These are phyloP conservation scores for Tetramorium parvispinum DNA, from an alignment of 1,140 invertebrate genomes.

Conservation along the genomic window DNA sequence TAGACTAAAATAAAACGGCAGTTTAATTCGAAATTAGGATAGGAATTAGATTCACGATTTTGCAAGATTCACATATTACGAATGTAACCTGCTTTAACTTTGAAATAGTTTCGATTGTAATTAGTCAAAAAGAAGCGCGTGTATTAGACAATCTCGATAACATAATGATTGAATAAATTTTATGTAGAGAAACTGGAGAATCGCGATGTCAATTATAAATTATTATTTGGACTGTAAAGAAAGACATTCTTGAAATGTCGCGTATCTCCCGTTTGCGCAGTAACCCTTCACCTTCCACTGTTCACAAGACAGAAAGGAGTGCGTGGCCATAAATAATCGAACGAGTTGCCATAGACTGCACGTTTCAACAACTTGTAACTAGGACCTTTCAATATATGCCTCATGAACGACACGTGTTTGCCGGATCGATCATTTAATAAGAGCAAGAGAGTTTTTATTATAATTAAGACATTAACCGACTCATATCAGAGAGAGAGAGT, in stretches of 20 bases:
- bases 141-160: not conserved
- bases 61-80: not conserved
- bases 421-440: constrained; percentile 28
- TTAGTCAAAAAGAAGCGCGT: not conserved
- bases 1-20: not conserved
- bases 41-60: not conserved
- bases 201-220: not conserved
- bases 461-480: not conserved
- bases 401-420: constrained; percentile 4
- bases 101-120: not conserved
- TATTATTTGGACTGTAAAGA: constrained; percentile 23
- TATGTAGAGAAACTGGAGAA: not conserved
- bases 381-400: constrained; percentile 4
- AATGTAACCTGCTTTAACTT: not conserved
- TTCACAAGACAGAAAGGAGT: constrained; percentile 69
- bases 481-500: not conserved
- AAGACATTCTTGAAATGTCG: constrained; percentile 31
- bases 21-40: not conserved
- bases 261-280: not conserved
- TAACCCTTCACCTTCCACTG: constrained; percentile 48
- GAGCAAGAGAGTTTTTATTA: not conserved
- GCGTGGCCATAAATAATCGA: constrained; percentile 82
- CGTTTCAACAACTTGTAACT: constrained; percentile 44
- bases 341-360: constrained; percentile 77
- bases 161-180: not conserved